Evolutionary conservation across 2,113 vertebrate genomes (phyloP), one percentile per base, ranked within the genome.

Genomic region (Grammomys dolichurus): DNA sequence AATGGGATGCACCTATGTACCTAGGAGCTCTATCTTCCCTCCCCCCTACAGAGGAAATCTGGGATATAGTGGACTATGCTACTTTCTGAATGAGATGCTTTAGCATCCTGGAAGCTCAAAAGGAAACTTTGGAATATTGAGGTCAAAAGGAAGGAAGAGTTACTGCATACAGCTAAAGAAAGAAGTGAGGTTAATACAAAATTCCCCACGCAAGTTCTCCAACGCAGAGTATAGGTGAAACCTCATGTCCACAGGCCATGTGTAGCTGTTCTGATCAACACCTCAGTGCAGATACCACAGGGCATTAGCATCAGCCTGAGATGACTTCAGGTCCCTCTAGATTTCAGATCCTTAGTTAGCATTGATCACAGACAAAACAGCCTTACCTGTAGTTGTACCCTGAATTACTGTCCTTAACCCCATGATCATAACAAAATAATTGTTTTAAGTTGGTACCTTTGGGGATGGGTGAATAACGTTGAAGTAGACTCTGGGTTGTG

Each of bases 231-330:
- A 65, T 65, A 65, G 7, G 8, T 10, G 3, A 65, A 85, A 33
- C 40, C 80, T 43, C 60, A 48, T 33, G 28, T 67, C 22, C 28
- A 48, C 43, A 48, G 84, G 63, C 33, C 33, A 81, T n/a, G 33
- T 33, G 5, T 33, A 67, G 16, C 28, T 33, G 16, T 48, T 48
- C 4, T 67, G 81, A 31, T 33, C 33, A 9, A 48, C 43, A 48
- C 0, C 3, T 48, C n/a, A 63, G 28, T 67, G 4, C 12, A 6
- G 5, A 48, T 20, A 33, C 10, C 14, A 2, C 5, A 5, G 43
- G 48, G 17, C 67, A 48, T 31, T 43, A 67, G 10, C 60, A 48
- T 48, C 5, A 48, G 16, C n/a, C 58, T 63, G 24, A 43, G 58
- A 63, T 63, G 8, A 46, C 48, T 86, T 67, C 60, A 46, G 17